These are phyloP conservation scores for Emys orbicularis DNA, from an alignment of 2,797 vertebrate genomes.

Conservation along the genomic window DNA sequence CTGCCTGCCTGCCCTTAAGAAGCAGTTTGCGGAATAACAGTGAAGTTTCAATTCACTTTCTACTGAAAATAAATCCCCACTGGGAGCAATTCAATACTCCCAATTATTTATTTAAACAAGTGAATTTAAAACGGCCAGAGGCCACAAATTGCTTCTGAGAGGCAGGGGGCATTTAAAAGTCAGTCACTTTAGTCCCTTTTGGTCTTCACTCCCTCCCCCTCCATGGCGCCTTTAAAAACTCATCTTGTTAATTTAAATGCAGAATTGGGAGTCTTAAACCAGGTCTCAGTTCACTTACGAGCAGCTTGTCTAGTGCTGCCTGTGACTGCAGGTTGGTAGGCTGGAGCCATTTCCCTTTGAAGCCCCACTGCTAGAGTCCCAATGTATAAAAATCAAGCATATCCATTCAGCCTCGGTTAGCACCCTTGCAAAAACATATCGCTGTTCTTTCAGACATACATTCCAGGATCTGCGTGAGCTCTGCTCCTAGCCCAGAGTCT, in stretches of 20 bases:
- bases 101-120: neutral
- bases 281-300: neutral
- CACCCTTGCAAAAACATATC: neutral
- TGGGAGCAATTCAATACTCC: neutral
- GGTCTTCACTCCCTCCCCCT: too few relatives aligned
- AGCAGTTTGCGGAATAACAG: too few relatives aligned
- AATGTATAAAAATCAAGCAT: neutral
- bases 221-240: too few relatives aligned
- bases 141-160: neutral
- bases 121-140: neutral
- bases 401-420: neutral
- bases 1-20: too few relatives aligned
- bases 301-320: neutral
- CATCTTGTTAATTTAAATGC: neutral
- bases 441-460: neutral
- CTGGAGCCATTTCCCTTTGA: neutral
- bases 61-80: too few relatives aligned
- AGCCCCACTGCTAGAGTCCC: neutral
- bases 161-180: neutral
- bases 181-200: too few relatives aligned
- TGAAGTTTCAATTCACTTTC: too few relatives aligned
- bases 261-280: neutral
- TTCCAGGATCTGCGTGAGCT: neutral
- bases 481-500: neutral
- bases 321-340: neutral